These are phyloP conservation scores for Dinomys branickii DNA, from an alignment of 2,113 vertebrate species.

Conservation along the genomic window DNA sequence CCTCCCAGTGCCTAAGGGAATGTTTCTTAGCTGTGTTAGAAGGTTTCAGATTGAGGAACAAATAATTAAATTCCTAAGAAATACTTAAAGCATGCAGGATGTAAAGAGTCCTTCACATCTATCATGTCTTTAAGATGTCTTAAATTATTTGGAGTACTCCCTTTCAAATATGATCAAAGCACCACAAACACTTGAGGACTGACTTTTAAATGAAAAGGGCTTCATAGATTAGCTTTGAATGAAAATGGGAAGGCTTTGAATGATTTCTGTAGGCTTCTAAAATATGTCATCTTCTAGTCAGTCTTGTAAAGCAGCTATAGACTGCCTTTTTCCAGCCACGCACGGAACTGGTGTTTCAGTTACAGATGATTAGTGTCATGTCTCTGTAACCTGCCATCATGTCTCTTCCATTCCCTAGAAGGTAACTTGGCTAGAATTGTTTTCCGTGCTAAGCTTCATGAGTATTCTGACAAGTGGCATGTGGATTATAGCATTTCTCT, in stretches of 20 bases:
- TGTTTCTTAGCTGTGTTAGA: conserved; percentile 37
- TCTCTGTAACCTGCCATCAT: not conserved
- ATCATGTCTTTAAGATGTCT: conserved; percentile 52
- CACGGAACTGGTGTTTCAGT: conserved; percentile 40
- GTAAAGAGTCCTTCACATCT: conserved; percentile 65
- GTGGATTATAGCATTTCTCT: conserved; percentile 11
- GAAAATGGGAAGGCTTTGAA: not conserved
- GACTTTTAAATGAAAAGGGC: conserved; percentile 42
- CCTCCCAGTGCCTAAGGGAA: conserved; percentile 62
- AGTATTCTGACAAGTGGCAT: not conserved
- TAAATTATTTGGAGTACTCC: conserved; percentile 28
- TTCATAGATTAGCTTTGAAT: conserved; percentile 7
- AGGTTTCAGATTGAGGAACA: conserved; percentile 59
- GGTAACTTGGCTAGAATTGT: not conserved
- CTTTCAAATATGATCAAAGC: conserved; percentile 26
- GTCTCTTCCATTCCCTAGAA: conserved; percentile 24
- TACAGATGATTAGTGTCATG: not conserved
- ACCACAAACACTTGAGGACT: not conserved
- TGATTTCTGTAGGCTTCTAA: conserved; percentile 37
- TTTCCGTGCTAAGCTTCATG: conserved; percentile 42
- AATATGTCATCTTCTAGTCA: not conserved
- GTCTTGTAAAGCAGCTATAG: conserved; percentile 7
- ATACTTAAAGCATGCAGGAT: conserved; percentile 59
- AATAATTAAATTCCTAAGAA: conserved; percentile 52
- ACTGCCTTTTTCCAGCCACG: not conserved